These are phyloP conservation scores for Rhea americana DNA, from an alignment of 2,113 vertebrate species.

Conservation along the genomic window DNA sequence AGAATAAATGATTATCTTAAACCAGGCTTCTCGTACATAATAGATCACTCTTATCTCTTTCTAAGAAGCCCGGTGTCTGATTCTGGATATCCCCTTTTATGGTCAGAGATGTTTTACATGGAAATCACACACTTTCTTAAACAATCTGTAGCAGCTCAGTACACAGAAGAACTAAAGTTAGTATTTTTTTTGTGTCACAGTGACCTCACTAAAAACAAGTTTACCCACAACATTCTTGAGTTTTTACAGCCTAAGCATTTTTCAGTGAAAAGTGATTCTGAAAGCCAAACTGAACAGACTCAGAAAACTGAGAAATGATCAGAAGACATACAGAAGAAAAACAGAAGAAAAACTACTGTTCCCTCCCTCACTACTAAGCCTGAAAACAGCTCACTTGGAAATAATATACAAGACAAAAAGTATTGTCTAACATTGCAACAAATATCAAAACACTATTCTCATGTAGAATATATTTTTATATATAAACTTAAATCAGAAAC, in stretches of 20 bases:
- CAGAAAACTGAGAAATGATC: neutral
- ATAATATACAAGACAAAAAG: neutral
- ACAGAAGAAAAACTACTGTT: neutral
- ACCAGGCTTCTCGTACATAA: neutral
- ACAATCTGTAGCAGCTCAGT: neutral
- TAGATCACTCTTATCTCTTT: neutral
- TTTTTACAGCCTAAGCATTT: neutral
- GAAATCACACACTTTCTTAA: neutral
- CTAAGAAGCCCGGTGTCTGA: neutral
- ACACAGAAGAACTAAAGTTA: neutral
- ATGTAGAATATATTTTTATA: neutral
- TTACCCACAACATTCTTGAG: neutral
- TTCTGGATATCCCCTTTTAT: neutral
- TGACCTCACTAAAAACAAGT: neutral
- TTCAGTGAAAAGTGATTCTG: neutral
- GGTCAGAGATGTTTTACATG: neutral
- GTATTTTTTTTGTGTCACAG: neutral
- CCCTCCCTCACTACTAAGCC: neutral
- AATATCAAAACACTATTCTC: neutral
- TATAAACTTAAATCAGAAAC: neutral
- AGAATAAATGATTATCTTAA: neutral
- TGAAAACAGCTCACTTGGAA: neutral
- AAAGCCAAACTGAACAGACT: neutral
- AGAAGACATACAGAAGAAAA: neutral
- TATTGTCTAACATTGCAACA: neutral